These are phyloP conservation scores for Scarus forsteni DNA, from an alignment of 2,797 vertebrate genomes.

Conservation along the genomic window DNA sequence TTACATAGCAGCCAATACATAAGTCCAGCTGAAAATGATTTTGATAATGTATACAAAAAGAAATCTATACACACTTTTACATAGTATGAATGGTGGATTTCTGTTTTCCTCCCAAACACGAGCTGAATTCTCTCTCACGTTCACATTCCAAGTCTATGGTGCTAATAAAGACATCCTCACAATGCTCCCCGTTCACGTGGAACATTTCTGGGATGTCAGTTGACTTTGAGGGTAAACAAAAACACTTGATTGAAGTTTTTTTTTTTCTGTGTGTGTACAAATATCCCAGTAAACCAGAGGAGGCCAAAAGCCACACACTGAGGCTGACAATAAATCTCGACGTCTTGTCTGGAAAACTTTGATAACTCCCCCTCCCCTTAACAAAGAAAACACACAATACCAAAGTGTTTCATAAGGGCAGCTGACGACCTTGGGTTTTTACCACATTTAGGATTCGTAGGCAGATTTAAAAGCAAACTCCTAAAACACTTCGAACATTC, in stretches of 20 bases:
- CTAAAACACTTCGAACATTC: constrained; percentile 92
- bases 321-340: constrained; percentile 53
- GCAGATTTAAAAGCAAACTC: constrained; percentile 92
- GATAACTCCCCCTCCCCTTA: constrained; percentile 25
- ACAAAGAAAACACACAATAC: constrained; percentile 43
- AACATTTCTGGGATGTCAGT: constrained; percentile 69
- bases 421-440: constrained; percentile 66
- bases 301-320: constrained; percentile 47
- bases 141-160: constrained; percentile 96
- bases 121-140: constrained; percentile 89
- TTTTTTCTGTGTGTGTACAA: constrained; percentile 54
- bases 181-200: constrained; percentile 62
- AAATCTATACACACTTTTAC: constrained; percentile 95
- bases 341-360: constrained; percentile 64
- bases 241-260: constrained; percentile 72
- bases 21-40: constrained; percentile 99
- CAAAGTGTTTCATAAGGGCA: constrained; percentile 67
- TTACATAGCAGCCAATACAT: constrained; percentile 99
- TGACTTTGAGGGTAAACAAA: constrained; percentile 77
- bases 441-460: constrained; percentile 79
- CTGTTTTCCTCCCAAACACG: constrained; percentile 85
- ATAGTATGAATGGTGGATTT: constrained; percentile 92
- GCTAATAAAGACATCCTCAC: constrained; percentile 81
- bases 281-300: constrained; percentile 62
- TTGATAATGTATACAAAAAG: constrained; percentile 94